These are phyloP conservation scores for Ellobium chinense DNA, from an alignment of 2,888 invertebrate genomes.

Conservation along the genomic window DNA sequence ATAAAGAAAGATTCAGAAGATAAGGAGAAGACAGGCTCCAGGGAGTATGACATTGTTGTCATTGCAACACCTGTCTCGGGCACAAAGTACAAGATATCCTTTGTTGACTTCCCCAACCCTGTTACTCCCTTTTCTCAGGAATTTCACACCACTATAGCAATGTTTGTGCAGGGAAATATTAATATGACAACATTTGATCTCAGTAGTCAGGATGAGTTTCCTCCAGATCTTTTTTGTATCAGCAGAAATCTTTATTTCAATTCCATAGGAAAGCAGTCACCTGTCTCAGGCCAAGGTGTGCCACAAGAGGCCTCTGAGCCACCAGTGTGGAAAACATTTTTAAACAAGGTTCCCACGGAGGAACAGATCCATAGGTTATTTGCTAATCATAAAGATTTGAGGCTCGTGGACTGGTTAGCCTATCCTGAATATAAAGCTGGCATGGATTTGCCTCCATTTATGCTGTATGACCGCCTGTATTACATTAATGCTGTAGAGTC, in stretches of 20 bases:
- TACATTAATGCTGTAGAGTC: constrained; percentile 84
- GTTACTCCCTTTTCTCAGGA: constrained; percentile 30
- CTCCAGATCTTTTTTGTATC: constrained; percentile 80
- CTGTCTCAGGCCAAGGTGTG: constrained; percentile 67
- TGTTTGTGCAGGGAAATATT: constrained; percentile 81
- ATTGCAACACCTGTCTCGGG: constrained; percentile 81
- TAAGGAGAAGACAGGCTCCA: constrained; percentile 34
- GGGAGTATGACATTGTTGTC: constrained; percentile 82
- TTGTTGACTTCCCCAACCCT: constrained; percentile 75
- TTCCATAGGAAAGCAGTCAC: constrained; percentile 79
- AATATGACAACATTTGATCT: constrained; percentile 80
- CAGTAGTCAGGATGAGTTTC: constrained; percentile 67
- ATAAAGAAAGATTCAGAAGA: constrained; percentile 29
- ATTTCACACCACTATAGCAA: constrained; percentile 82
- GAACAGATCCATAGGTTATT: constrained; percentile 79
- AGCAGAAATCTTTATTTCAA: constrained; percentile 80
- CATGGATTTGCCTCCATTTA: constrained; percentile 79
- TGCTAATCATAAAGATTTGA: constrained; percentile 60
- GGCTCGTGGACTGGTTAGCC: constrained; percentile 70
- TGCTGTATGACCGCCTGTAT: constrained; percentile 81
- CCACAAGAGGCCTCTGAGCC: constrained; percentile 58
- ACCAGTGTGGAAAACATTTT: constrained; percentile 83
- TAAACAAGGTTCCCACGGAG: constrained; percentile 79
- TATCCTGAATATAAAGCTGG: constrained; percentile 74
- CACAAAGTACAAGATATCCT: constrained; percentile 28